Conservation (phyloP, 2,113 vertebrate genomes). For the Penelope pileata region DNA sequence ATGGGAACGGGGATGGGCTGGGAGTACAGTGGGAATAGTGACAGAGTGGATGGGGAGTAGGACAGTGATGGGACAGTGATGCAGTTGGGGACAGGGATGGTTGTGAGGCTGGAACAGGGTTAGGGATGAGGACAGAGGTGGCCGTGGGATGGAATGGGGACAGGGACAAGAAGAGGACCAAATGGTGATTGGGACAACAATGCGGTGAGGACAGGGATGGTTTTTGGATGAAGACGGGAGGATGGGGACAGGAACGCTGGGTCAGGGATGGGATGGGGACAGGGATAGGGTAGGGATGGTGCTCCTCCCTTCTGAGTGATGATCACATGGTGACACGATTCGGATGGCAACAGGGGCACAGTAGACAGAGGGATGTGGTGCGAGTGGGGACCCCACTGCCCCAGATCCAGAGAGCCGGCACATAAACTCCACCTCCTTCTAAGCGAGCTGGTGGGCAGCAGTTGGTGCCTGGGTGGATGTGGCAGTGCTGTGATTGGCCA, state of each 20-base stretch:
- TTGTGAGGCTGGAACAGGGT: not conserved
- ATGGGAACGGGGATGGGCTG: not conserved
- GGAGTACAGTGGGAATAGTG: too few relatives aligned
- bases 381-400: not conserved
- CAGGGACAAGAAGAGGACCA: not conserved
- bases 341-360: too few relatives aligned
- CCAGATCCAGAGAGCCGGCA: too few relatives aligned
- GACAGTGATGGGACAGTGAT: not conserved
- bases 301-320: too few relatives aligned
- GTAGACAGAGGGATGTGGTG: not conserved
- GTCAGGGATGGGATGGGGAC: not conserved
- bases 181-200: too few relatives aligned
- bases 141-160: not conserved
- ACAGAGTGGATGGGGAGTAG: not conserved
- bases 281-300: not conserved
- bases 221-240: too few relatives aligned
- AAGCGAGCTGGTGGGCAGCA: not conserved
- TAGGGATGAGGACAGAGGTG: too few relatives aligned
- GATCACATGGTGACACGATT: too few relatives aligned
- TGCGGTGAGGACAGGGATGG: too few relatives aligned
- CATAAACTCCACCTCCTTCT: not conserved
- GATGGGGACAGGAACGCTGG: not conserved
- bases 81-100: too few relatives aligned
- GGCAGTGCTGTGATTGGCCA: not conserved
- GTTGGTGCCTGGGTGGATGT: not conserved